Evolutionary conservation across 2,888 invertebrate species (phyloP).

Genomic region (Drosophila dives): DNA sequence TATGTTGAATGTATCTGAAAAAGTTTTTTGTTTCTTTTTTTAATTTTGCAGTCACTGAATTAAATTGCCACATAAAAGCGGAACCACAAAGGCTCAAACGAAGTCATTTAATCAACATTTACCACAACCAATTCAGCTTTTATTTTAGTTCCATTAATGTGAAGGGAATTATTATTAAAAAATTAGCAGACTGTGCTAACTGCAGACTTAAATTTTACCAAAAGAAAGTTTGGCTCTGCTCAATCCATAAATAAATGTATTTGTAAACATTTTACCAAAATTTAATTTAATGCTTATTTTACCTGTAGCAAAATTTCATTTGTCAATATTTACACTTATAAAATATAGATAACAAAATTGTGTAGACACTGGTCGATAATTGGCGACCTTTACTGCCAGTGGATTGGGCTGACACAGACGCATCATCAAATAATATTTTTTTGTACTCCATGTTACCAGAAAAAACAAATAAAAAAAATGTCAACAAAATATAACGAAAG

Average conservation of each 20-base stretch:
- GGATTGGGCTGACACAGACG: slow-evolving; percentile 15
- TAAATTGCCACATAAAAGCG: background rate
- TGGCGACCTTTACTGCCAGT: slow-evolving; percentile 17
- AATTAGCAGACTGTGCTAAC: too few species aligned
- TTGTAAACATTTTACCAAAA: background rate
- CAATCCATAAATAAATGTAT: background rate
- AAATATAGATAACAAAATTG: background rate
- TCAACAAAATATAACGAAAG: slow-evolving; percentile 5
- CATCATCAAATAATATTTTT: slow-evolving; percentile 31
- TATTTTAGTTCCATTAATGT: background rate
- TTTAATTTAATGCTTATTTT: background rate
- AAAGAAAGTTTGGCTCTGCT: too few species aligned
- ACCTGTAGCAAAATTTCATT: background rate
- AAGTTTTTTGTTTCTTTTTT: background rate
- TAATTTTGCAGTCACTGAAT: background rate
- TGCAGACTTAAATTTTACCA: background rate
- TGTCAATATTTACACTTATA: background rate
- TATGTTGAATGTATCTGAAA: background rate
- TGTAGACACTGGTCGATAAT: slow-evolving; percentile 12
- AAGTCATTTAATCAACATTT: background rate
- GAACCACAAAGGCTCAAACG: background rate
- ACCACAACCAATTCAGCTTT: background rate
- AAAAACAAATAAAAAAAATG: slow-evolving; percentile 44
- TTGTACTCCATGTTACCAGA: slow-evolving; percentile 14
- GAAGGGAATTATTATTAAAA: background rate